phyloP scores from a whole-genome alignment of 2,113 vertebrate genomes.

The Lathamus discolor region DNA sequence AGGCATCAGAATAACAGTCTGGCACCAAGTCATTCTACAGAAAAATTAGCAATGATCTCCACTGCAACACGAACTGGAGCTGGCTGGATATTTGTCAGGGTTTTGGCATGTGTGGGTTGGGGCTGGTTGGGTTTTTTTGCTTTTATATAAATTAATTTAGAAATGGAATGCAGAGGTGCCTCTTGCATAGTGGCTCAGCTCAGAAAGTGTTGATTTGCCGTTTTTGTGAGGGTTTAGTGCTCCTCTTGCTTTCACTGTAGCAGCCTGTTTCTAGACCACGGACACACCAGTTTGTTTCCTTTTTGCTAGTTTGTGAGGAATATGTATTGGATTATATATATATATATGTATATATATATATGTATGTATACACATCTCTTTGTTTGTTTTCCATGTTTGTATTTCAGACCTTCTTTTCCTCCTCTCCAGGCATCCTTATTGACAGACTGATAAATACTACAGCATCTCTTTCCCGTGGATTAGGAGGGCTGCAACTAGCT shows the following conservation, averaged over 20 bases:
- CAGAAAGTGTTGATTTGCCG: neutral
- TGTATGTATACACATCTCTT: neutral
- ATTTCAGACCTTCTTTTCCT: slow-evolving; percentile 6
- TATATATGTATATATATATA: too few species aligned
- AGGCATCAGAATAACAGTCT: neutral
- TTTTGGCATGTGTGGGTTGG: slow-evolving; percentile 17
- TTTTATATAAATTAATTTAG: slow-evolving; percentile 56
- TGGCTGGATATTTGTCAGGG: slow-evolving; percentile 22
- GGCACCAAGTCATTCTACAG: slow-evolving; percentile 20
- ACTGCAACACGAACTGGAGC: neutral
- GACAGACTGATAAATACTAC: slow-evolving; percentile 31
- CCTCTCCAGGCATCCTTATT: neutral
- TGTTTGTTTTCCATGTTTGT: neutral
- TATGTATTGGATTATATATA: neutral
- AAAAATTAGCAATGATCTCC: slow-evolving; percentile 8
- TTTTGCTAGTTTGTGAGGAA: neutral
- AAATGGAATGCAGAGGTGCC: slow-evolving; percentile 34
- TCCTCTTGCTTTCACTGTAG: neutral
- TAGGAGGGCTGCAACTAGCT: neutral
- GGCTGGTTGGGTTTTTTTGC: neutral
- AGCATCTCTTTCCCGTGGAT: neutral
- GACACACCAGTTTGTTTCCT: neutral
- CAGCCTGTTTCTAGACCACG: neutral
- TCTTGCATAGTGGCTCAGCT: neutral
- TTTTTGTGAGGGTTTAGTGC: neutral